phyloP scores from a whole-genome alignment of 1,140 invertebrate species.

The Parapsyche elsis region DNA sequence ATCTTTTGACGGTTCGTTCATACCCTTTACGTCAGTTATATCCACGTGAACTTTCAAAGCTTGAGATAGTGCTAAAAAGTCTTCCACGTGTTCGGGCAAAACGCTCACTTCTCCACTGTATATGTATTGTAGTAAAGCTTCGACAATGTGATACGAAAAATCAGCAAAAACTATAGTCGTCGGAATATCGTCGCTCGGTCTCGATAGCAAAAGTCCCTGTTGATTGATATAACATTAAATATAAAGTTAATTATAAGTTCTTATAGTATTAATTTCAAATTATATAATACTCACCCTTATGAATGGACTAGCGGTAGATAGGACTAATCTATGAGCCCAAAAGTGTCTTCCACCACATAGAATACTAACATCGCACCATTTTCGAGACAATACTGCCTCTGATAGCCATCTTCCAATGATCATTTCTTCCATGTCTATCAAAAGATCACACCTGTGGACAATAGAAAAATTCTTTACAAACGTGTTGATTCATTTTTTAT shows the following conservation, averaged over 20 bases:
- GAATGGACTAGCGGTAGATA: slow-evolving; percentile 63
- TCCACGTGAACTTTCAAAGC: slow-evolving; percentile 62
- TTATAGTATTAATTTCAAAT: no score
- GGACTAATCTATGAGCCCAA: slow-evolving; percentile 61
- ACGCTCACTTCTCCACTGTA: slow-evolving; percentile 63
- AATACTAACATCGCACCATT: slow-evolving; percentile 63
- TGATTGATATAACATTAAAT: not conserved
- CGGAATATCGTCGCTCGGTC: slow-evolving; percentile 59
- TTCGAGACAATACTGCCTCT: slow-evolving; percentile 42
- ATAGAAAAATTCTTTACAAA: slow-evolving; percentile 8
- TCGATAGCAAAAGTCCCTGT: slow-evolving; percentile 60
- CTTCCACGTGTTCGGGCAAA: slow-evolving; percentile 58
- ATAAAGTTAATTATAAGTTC: not conserved
- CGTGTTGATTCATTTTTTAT: not conserved
- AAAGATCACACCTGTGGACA: slow-evolving; percentile 2
- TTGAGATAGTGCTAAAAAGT: slow-evolving; percentile 61
- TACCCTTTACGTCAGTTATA: slow-evolving; percentile 42
- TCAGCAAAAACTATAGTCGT: slow-evolving; percentile 62
- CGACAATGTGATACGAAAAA: slow-evolving; percentile 60
- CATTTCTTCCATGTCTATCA: slow-evolving; percentile 32
- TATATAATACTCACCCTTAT: slow-evolving; percentile 58
- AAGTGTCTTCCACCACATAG: slow-evolving; percentile 59
- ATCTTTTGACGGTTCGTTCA: not conserved
- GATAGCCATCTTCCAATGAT: slow-evolving; percentile 59
- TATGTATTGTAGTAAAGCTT: slow-evolving; percentile 61